Percentiles rank a stretch among this genome's conserved stretches.
These are phyloP conservation scores for Xylocopa sonorina DNA, from an alignment of 1,140 invertebrate genomes.

Conservation along the genomic window DNA sequence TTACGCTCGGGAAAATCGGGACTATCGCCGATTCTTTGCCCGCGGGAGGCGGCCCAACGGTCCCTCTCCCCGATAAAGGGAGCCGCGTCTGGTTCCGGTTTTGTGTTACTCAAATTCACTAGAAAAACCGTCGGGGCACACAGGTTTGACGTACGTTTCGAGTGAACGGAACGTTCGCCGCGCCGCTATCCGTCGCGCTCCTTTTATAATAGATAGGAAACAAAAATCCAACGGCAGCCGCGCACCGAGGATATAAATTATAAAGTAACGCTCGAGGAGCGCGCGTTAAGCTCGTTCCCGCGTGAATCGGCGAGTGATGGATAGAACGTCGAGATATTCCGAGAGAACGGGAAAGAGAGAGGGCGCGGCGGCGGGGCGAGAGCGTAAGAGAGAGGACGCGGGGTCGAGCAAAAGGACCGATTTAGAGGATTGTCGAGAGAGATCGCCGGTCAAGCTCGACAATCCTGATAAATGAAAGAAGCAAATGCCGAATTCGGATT, in stretches of 20 bases:
- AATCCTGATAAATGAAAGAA: constrained; percentile 79
- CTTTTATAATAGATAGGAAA: background rate
- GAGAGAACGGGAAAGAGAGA: constrained; percentile 19
- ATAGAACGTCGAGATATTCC: constrained; percentile 52
- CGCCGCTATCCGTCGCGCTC: background rate
- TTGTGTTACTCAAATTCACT: constrained; percentile 40
- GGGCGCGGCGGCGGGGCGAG: background rate
- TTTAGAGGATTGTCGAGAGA: constrained; percentile 49
- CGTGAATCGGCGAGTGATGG: constrained; percentile 48
- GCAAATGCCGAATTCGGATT: constrained; percentile 71
- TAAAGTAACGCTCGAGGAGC: constrained; percentile 43
- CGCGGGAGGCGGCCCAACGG: background rate
- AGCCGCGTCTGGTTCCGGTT: constrained; percentile 27
- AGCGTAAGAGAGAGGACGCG: background rate
- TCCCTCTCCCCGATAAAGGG: constrained; percentile 30
- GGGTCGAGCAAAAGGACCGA: constrained; percentile 18
- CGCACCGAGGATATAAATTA: constrained; percentile 45
- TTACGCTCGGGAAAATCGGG: constrained; percentile 27
- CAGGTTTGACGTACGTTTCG: constrained; percentile 18
- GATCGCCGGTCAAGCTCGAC: constrained; percentile 64
- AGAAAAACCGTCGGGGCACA: constrained; percentile 14
- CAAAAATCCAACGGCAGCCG: constrained; percentile 5
- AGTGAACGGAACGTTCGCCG: constrained; percentile 14
- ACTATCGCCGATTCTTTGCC: constrained; percentile 23
- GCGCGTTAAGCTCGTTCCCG: constrained; percentile 39